Percentiles rank a stretch among this genome's conserved stretches.
phyloP scores from a whole-genome alignment of 1,140 invertebrate genomes.

The Glossosoma conforme region DNA sequence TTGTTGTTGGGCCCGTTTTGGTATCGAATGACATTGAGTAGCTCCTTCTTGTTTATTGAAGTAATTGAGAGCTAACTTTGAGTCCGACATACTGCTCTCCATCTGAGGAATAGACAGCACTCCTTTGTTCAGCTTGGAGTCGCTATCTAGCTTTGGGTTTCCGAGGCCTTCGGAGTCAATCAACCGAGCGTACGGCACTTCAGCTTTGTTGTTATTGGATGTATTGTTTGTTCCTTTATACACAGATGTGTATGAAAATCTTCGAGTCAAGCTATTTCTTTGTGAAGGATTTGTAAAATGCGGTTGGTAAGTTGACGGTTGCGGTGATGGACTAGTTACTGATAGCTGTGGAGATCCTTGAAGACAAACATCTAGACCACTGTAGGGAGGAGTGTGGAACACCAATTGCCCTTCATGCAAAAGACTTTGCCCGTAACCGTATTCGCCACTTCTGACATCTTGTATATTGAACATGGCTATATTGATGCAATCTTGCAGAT shows the following conservation, averaged over 20 bases:
- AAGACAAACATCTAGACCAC: constrained; percentile 69
- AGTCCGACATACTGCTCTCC: constrained; percentile 76
- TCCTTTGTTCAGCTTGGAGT: constrained; percentile 66
- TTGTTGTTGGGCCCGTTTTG: neutral
- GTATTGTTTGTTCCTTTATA: constrained; percentile 45
- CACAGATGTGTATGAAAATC: constrained; percentile 60
- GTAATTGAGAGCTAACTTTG: constrained; percentile 61
- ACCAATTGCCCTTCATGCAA: constrained; percentile 83
- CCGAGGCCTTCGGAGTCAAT: constrained; percentile 55
- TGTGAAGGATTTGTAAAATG: constrained; percentile 38
- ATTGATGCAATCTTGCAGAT: constrained; percentile 76
- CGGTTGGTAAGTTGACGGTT: constrained; percentile 40
- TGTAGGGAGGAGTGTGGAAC: constrained; percentile 85
- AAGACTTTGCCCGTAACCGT: constrained; percentile 90
- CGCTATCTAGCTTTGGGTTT: constrained; percentile 67
- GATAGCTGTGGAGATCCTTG: constrained; percentile 57
- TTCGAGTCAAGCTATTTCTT: constrained; percentile 50
- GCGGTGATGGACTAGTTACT: constrained; percentile 42
- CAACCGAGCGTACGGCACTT: constrained; percentile 74
- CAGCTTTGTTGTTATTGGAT: constrained; percentile 48
- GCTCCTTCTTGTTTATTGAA: constrained; percentile 34
- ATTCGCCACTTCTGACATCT: constrained; percentile 52
- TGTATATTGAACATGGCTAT: constrained; percentile 58
- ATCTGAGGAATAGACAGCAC: constrained; percentile 51
- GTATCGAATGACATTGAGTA: neutral